Evolutionary conservation across 2,888 invertebrate genomes (phyloP), one percentile per base, ranked within the genome.

Genomic region (Volucella inanis): DNA sequence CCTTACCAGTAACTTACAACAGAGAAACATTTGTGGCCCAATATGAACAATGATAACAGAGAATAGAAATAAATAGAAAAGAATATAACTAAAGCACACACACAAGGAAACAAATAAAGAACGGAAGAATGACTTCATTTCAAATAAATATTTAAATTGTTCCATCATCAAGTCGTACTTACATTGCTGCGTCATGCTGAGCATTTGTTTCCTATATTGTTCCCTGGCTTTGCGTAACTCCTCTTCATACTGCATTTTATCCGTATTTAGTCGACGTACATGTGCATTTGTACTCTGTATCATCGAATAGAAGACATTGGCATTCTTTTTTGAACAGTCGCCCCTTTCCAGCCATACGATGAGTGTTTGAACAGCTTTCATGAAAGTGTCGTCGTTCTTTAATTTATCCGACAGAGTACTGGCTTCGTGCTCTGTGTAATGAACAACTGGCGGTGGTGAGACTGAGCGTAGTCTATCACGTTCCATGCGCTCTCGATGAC

Each of bases 271-370:
- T 65, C 98, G 94, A 11, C 98, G 94, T 8, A 98, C 96, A 90
- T 98, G 98, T 0, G 98, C 96, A 92, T 98, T 98, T 0, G 97
- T 97, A 38, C 97, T 97, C 93, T 98, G 98, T 84, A 98, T 97
- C 97, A 98, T 97, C 8, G 98, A 96, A 92, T 98, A 98, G 92
- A 98, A 98, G 52, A 95, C 95, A 90, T 96, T 98, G 1, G 97
- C 95, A 91, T 97, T 98, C 83, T 97, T 95, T 91, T 98, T 98
- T 59, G 94, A 96, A 90, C 98, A 98, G 91, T 98, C 98, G 0
- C 98, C 98, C 11, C 98, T 94, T 90, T 98, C 98, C 88, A 99
- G 91, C 98, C 98, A 99, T 0, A 96, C 95, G 47, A 97, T 94
- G 39, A 98, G 95, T 31, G 97, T 95, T 94, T 96, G 92, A 0